Evolutionary conservation across 2,113 vertebrate species (phyloP), one percentile per base, ranked within the genome.

Genomic region (Perca schrenkii): DNA sequence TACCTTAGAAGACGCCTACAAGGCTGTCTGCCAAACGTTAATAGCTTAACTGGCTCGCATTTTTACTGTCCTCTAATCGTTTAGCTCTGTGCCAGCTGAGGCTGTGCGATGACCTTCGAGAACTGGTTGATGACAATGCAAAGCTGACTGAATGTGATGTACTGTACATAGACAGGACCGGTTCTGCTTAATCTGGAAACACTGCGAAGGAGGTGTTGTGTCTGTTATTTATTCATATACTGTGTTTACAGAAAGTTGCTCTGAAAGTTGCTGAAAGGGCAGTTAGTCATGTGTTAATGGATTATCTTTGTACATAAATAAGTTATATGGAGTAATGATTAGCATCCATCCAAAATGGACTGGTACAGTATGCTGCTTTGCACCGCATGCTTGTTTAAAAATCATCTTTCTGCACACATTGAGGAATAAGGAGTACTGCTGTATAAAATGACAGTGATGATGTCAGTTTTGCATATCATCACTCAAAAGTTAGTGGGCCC

Each of bases 1-100:
- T 73, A 46, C 79, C 76, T 74, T 8, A 49, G 67, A 78, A 57
- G 76, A 85, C 67, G 79, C 53, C 65, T 62, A 10, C 13, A 12
- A 83, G 80, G 72, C 70, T 53, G 2, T 22, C 53, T 65, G 81
- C 83, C 88, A 90, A 79, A 40, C 25, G 17, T 28, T 79, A 86
- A 90, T 84, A 49, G 79, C 79, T 60, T 74, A 52, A 25, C 13
- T 65, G 61, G 50, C 65, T 60, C 57, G 16, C n/a, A 34, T 74
- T 83, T 86, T 80, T 61, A 77, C 74, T 67, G 25, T 79, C 76
- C 68, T 82, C 40, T 72, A 43, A 82, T 62, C 4, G 7, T 68
- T 76, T 21, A 56, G 40, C 73, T 60, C n/a, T n/a, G 52, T 72
- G 71, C 67, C 57, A 71, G 63, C 46, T 54, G 28, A 78, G 77